Evolutionary conservation across 2,797 vertebrate species (phyloP).

Genomic region (Chanos chanos): DNA sequence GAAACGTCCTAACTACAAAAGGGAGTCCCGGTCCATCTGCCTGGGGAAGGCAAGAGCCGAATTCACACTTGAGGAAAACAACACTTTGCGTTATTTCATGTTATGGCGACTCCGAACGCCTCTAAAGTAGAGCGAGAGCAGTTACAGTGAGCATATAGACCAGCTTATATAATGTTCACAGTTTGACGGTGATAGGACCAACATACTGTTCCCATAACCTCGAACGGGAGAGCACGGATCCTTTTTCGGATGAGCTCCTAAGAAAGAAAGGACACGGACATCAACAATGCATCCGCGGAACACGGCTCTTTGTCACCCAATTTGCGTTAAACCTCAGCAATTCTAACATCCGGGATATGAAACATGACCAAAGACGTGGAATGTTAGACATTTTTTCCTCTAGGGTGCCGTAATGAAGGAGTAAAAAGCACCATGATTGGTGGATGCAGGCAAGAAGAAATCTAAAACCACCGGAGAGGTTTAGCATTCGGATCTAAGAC

Average conservation of each 20-base stretch:
- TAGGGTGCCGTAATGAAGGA: constrained; percentile 65
- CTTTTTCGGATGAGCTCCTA: not conserved
- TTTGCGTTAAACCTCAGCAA: constrained; percentile 49
- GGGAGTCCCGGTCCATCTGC: too few species aligned
- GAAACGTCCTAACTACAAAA: too few species aligned
- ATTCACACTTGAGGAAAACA: too few species aligned
- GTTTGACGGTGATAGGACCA: not conserved
- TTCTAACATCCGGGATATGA: constrained; percentile 77
- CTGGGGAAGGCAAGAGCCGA: too few species aligned
- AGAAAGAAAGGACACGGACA: not conserved
- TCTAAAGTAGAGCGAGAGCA: too few species aligned
- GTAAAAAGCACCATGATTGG: constrained; percentile 70
- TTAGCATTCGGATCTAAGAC: constrained; percentile 53
- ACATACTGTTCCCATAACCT: constrained; percentile 1
- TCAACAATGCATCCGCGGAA: constrained; percentile 15
- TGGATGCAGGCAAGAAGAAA: constrained; percentile 64
- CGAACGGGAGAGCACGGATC: not conserved
- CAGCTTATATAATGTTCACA: not conserved
- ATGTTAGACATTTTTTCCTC: constrained; percentile 61
- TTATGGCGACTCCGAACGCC: too few species aligned
- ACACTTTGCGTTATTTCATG: too few species aligned
- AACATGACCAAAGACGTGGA: constrained; percentile 74
- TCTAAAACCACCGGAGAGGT: constrained; percentile 56
- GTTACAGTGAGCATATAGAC: too few species aligned
- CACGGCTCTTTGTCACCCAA: constrained; percentile 18